Base-by-base conservation (phyloP, 2,888 invertebrate genomes). In the Osedax frankpressi region DNA sequence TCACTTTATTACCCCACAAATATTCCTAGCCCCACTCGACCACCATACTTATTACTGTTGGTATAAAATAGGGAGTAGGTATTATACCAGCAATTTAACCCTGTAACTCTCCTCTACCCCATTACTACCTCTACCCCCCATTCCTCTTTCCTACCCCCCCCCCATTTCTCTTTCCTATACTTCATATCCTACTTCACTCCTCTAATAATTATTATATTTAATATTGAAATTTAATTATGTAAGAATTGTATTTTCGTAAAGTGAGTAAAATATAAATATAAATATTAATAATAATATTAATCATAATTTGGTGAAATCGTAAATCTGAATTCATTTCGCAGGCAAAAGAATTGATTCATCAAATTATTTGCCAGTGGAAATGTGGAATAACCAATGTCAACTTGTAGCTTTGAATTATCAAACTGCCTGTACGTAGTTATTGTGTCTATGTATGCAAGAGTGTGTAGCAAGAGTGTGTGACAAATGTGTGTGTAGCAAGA, bases 341-440 rank as follows among this genome's bases (percentile, higher is more conserved):
- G 87, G 95, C 0, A 92, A 93, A 81, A 88, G 97, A 71, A 89
- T 97, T 73, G 96, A 97, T 81, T 97, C 97, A 0, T 94, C 95
- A 0, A 98, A 98, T 86, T 98, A 94, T 84, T 92, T 92, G 86
- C 97, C 98, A 0, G 88, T 93, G 3, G 89, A 91, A 1, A 90
- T 95, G 86, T 98, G 97, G 97, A 94, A 94, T 84, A 89, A 89
- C 14, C 97, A 95, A 0, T 92, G 92, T 69, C 98, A 98, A 85
- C 93, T 98, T 94, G 92, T 93, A 0, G 96, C 97, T 0, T 86
- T 98, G 2, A 98, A 98, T 85, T 98, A 94, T 85, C 98, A 98
- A 85, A 97, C 97, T 0, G 87, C 88, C 75, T 87, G 86, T 86
- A 75, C 71, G 74, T 75, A 44, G n/a, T n/a, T n/a, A n/a, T n/a